Base-by-base conservation (phyloP, 2,113 vertebrate species). In the Hippocampus guttulatus region DNA sequence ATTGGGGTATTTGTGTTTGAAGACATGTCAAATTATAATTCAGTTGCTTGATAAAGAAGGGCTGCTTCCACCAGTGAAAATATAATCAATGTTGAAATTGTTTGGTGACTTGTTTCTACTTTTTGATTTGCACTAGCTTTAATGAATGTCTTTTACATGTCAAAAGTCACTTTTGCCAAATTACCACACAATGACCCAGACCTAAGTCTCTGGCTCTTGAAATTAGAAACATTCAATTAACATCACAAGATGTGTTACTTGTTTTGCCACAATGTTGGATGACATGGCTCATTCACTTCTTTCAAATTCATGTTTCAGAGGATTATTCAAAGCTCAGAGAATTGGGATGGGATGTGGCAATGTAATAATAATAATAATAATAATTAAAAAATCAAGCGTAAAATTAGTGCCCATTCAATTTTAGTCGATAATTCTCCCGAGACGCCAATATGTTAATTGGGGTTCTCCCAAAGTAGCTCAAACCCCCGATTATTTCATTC, bases 371-470 rank as follows among this genome's bases (percentile, higher is more conserved):
- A 85, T 84, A 40, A 63, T 6, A 6, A 38, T 38, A 38, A 38
- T 38, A 38, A 38, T 6, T 6, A 41, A 63, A 90, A 87, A 86
- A 87, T 84, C 84, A 91, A 85, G 87, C 87, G 84, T 85, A 84
- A 89, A 90, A 89, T 92, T 89, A 86, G 87, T 76, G 82, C 81
- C 81, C 89, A 90, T 90, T 90, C 88, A 80, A 89, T 81, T 87
- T 78, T 51, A 89, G 84, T 86, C 78, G 79, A 85, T 84, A 85
- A 89, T 85, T 87, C 83, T 82, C 90, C 88, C 86, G 72, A 69
- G 88, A 88, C 84, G 84, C 80, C 90, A 87, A 90, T 90, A 92
- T 92, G 90, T 91, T 92, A 92, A 92, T 92, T 91, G 84, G 78
- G 68, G 85, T 85, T 87, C 81, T 75, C 23, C 55, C 77, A 89